Conservation (phyloP, 1,140 invertebrate species). For the Nephotettix cincticeps region DNA sequence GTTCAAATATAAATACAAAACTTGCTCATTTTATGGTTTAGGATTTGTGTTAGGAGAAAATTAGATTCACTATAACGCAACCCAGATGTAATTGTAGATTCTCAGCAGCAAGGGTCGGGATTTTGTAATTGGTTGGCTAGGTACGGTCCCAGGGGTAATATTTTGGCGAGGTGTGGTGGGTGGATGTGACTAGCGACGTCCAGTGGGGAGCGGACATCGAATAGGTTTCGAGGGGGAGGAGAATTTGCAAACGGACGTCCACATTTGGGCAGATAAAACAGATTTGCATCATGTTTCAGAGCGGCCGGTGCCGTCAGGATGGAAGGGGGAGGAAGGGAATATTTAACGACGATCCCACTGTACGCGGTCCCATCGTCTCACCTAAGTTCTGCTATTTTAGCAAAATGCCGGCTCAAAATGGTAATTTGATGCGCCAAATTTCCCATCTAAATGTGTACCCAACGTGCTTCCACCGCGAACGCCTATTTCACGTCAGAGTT, state of each 20-base stretch:
- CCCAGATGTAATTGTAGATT: too few species aligned
- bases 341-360: constrained; percentile 6
- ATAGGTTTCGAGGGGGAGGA: background rate
- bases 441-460: constrained; percentile 17
- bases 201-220: too few species aligned
- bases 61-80: too few species aligned
- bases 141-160: too few species aligned
- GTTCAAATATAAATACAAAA: too few species aligned
- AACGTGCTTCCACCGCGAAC: constrained; percentile 4
- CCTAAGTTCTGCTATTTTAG: constrained; percentile 23
- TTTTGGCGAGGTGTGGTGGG: too few species aligned
- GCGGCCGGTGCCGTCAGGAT: background rate
- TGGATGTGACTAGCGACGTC: too few species aligned
- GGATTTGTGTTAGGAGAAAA: too few species aligned
- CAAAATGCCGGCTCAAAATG: constrained; percentile 26
- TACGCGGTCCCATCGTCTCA: constrained; percentile 3
- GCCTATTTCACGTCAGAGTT: background rate
- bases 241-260: constrained; percentile 3
- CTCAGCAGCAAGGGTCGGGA: too few species aligned
- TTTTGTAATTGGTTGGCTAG: too few species aligned
- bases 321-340: background rate
- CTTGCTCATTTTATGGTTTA: too few species aligned
- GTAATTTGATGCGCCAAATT: constrained; percentile 26
- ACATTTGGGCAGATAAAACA: background rate
- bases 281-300: constrained; percentile 17